Conservation (phyloP, 2,797 vertebrate genomes). For the Gallinago nigripennis region DNA sequence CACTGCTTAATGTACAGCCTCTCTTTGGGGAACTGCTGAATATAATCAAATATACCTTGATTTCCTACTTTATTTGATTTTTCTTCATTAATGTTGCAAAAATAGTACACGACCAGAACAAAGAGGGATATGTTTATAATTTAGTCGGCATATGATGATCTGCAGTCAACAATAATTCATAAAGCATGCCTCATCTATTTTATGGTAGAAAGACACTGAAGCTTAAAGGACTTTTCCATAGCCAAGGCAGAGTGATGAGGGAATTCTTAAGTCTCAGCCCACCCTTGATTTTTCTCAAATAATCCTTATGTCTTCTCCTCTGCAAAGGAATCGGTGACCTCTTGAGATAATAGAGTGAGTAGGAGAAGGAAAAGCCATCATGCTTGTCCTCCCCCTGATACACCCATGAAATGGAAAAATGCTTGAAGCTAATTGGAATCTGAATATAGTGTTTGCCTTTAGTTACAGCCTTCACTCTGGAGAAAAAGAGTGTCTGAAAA, state of each 20-base stretch:
- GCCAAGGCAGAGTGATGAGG: not conserved
- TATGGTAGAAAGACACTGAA: not conserved
- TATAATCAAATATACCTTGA: slow-evolving; percentile 17
- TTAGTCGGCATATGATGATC: not conserved
- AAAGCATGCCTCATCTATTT: not conserved
- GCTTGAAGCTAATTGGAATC: not conserved
- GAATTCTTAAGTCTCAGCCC: not conserved
- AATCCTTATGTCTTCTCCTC: not conserved
- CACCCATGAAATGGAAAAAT: not conserved
- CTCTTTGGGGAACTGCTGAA: not conserved
- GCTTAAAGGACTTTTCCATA: not conserved
- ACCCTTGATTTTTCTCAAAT: not conserved
- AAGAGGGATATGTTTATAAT: slow-evolving; percentile 1
- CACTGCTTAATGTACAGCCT: not conserved
- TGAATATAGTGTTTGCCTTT: not conserved
- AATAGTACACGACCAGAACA: slow-evolving; percentile 5
- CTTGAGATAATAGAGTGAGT: not conserved
- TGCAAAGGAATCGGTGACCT: not conserved
- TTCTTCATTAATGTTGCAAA: not conserved
- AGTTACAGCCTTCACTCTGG: not conserved
- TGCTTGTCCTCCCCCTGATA: not conserved
- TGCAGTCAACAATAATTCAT: not conserved
- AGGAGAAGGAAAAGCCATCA: not conserved
- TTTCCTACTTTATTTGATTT: slow-evolving; percentile 37
- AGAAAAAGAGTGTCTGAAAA: not conserved